Base-by-base conservation (phyloP, 1,140 invertebrate genomes). In the Littorina saxatilis region DNA sequence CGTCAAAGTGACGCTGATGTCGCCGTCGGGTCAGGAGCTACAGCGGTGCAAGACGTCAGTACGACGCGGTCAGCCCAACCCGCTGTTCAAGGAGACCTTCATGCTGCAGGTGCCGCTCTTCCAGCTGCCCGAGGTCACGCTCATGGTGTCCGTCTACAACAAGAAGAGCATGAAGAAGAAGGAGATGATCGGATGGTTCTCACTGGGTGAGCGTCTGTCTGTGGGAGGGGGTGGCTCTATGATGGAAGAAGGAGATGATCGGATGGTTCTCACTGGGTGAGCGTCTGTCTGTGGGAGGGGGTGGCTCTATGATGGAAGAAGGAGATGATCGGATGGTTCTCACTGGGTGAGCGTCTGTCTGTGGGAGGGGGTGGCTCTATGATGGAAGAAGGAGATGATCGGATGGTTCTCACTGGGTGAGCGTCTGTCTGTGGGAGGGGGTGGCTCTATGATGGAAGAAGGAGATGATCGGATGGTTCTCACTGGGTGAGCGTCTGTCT, bases 181-280 rank as follows among this genome's bases (percentile, higher is more conserved):
- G 88, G 97, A 99, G 92, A 97, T 98, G 96, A 96, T 98, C 81
- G 98, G 98, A 68, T 98, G 97, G 97, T 97, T 98, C 92, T 96
- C 96, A 80, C 91, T 98, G 70, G 98, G 91, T 92, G 87, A 78
- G 83, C 63, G 2, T 32, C n/a, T 9, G n/a, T n/a, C n/a, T n/a
- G n/a, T n/a, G n/a, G n/a, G n/a, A n/a, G n/a, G n/a, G n/a, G n/a
- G n/a, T n/a, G n/a, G n/a, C n/a, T n/a, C n/a, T n/a, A n/a, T n/a
- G n/a, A n/a, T n/a, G n/a, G n/a, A n/a, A n/a, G n/a, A 98, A 98
- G 88, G 97, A 98, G 92, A 97, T 98, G 96, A 96, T 98, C 81
- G 98, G 98, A 68, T 98, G 97, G 97, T 97, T 98, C 92, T 96
- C 96, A 81, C 91, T 98, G 72, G 98, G 91, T 92, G 87, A 74